phyloP scores from a whole-genome alignment of 2,888 invertebrate genomes.

The Lottia gigantea region DNA sequence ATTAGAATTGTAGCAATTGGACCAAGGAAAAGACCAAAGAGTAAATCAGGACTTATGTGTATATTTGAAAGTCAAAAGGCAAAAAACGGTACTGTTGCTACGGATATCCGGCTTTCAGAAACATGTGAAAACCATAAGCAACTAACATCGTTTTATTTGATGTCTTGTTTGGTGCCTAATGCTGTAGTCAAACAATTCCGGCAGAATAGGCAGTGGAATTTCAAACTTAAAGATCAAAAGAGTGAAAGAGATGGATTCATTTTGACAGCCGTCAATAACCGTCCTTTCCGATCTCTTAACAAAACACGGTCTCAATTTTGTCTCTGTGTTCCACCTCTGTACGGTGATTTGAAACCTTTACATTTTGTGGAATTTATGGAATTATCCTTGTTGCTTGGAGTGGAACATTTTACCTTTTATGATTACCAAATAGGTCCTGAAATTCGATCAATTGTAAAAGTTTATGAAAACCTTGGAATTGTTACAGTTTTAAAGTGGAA shows the following conservation, averaged over 20 bases:
- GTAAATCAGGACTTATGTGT: constrained; percentile 24
- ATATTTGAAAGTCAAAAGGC: constrained; percentile 9
- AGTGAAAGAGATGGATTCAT: constrained; percentile 5
- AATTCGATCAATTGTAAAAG: constrained; percentile 23
- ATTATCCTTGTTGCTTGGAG: constrained; percentile 34
- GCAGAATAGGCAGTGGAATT: background rate
- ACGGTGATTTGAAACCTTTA: constrained; percentile 25
- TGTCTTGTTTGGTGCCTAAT: constrained; percentile 25
- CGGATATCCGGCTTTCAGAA: constrained; percentile 21
- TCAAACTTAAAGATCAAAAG: constrained; percentile 15
- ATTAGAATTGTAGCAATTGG: constrained; percentile 20
- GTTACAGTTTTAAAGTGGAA: constrained; percentile 33
- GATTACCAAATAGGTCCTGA: constrained; percentile 16
- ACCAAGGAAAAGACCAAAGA: background rate
- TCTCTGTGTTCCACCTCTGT: constrained; percentile 42
- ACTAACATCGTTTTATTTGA: constrained; percentile 19
- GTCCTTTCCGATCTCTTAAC: background rate
- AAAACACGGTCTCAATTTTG: constrained; percentile 18
- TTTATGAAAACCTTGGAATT: constrained; percentile 27
- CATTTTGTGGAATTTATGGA: constrained; percentile 42
- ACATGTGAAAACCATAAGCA: constrained; percentile 28
- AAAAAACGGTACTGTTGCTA: background rate
- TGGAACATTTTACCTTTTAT: constrained; percentile 37
- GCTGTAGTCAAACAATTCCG: background rate
- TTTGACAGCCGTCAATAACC: background rate